phyloP scores from a whole-genome alignment of 2,113 vertebrate genomes.

The Saguinus imperator region DNA sequence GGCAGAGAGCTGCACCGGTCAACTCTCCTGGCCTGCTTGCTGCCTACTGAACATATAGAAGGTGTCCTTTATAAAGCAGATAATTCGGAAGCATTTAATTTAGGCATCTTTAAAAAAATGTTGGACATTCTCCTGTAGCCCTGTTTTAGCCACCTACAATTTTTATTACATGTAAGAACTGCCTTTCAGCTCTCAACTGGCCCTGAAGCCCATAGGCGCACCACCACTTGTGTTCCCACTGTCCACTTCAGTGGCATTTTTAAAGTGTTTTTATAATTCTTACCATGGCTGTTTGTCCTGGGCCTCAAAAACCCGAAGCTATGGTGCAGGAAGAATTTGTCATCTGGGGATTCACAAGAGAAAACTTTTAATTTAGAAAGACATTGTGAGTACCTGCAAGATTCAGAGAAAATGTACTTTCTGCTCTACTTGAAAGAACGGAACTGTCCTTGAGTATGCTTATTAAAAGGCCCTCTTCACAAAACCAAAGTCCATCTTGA shows the following conservation, averaged over 20 bases:
- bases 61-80: background rate
- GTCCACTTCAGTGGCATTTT: background rate
- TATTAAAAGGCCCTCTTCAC: background rate
- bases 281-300: background rate
- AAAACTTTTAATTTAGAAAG: background rate
- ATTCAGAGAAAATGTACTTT: background rate
- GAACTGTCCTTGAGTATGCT: background rate
- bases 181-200: background rate
- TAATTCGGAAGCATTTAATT: background rate
- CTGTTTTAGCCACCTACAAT: rapidly evolving
- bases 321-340: background rate
- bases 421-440: background rate
- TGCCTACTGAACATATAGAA: background rate
- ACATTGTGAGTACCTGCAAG: background rate
- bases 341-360: background rate
- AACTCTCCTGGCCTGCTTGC: background rate
- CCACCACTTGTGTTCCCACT: background rate
- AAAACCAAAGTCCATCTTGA: background rate
- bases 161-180: background rate
- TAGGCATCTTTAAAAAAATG: background rate
- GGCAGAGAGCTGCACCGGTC: background rate
- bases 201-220: background rate
- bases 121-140: background rate
- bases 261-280: background rate
- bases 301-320: background rate